Conservation (phyloP, 2,113 vertebrate species). For the Catagonus wagneri region DNA sequence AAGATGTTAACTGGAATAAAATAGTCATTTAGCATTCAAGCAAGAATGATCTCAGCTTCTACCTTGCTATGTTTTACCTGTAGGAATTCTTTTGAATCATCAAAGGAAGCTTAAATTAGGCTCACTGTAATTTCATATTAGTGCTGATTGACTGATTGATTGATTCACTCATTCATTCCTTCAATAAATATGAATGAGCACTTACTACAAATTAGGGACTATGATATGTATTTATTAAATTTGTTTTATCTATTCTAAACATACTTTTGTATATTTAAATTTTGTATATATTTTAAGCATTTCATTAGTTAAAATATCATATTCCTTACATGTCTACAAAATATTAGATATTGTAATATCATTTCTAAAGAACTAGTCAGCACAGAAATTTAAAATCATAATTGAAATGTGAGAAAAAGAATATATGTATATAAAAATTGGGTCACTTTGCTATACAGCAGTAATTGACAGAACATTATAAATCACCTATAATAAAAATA, state of each 20-base stretch:
- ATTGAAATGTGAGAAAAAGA: too few species aligned
- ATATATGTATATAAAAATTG: too few species aligned
- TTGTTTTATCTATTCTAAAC: not conserved
- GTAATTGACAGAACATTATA: too few species aligned
- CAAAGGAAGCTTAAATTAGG: not conserved
- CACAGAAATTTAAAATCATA: not conserved
- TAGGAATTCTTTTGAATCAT: constrained; percentile 4
- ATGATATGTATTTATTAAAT: not conserved
- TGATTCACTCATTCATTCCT: not conserved
- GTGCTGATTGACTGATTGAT: not conserved
- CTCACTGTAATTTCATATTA: constrained; percentile 6
- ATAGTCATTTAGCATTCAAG: not conserved
- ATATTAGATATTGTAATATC: not conserved
- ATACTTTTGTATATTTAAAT: not conserved
- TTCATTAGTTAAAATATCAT: not conserved
- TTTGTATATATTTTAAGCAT: not conserved
- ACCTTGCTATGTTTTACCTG: not conserved
- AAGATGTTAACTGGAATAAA: not conserved
- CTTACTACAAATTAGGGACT: not conserved
- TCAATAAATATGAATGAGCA: not conserved
- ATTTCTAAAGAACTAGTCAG: not conserved
- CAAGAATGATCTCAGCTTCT: not conserved
- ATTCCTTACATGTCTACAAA: not conserved
- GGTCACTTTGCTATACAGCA: too few species aligned
- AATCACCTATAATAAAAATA: too few species aligned